These are phyloP conservation scores for Oncorhynchus mykiss DNA, from an alignment of 2,113 vertebrate species.

Conservation along the genomic window DNA sequence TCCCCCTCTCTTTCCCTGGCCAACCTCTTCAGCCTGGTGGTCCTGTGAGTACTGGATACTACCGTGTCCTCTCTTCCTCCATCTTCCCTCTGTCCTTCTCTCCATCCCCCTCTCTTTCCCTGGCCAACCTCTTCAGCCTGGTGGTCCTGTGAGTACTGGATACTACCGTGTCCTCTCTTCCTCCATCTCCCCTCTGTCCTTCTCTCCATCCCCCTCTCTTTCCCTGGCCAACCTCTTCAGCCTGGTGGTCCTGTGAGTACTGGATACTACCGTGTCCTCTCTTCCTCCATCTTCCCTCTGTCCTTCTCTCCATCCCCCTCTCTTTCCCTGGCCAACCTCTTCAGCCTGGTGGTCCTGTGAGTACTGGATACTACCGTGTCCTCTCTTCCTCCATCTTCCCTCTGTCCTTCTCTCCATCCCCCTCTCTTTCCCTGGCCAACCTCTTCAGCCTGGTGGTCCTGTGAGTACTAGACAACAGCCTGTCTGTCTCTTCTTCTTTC, in stretches of 20 bases:
- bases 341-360: constrained; percentile 28
- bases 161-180: background rate
- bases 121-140: no score
- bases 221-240: no score
- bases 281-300: background rate
- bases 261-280: no score
- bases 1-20: background rate
- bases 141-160: constrained; percentile 52
- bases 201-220: background rate
- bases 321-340: no score
- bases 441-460: no score
- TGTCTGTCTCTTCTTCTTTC: background rate
- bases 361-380: constrained; percentile 39
- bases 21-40: constrained; percentile 60
- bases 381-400: background rate
- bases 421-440: no score
- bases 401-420: background rate
- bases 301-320: background rate
- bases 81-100: background rate
- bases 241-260: constrained; percentile 85
- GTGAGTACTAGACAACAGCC: background rate
- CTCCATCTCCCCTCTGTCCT: background rate
- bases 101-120: background rate
- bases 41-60: constrained; percentile 78
- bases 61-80: background rate